Evolutionary conservation across 2,113 vertebrate genomes (phyloP), one percentile per base, ranked within the genome.

Genomic region (Tyto alba): DNA sequence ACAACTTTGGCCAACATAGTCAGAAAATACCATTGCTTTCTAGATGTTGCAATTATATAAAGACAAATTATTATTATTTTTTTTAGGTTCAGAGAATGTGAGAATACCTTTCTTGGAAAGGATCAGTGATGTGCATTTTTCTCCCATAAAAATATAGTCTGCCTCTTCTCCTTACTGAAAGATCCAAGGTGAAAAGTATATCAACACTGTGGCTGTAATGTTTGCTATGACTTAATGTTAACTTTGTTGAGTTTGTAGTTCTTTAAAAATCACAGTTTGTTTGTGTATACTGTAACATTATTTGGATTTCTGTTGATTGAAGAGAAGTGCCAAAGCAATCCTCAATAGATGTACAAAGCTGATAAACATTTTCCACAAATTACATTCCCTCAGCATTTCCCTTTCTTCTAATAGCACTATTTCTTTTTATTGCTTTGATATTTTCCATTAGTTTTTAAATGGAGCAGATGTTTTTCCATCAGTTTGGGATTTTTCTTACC

Each of bases 401-500:
- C 79, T 94, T 68, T 64, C 73, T 91, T 95, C 93, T 96, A 93
- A 97, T 95, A 84, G 82, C 71, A 36, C 10, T 55, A 27, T 94
- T 83, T 80, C 83, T 83, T 96, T 95, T 91, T 88, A 94, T 93
- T 95, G 71, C 38, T 11, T 20, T 57, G 30, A 77, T 66, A 53
- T 91, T 97, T 96, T 94, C 82, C 74, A 48, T 86, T 88, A 47
- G 47, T 52, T 92, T 92, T 91, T 84, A 95, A 96, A 85, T 43
- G 47, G 52, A 73, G 52, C 96, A 97, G 97, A 94, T 98, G 95
- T 87, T 97, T 97, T 62, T 68, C 79, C 22, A 67, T 74, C 62
- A 84, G 76, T 97, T 89, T 78, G 68, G 59, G 55, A 67, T 95
- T 88, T 94, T 96, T 89, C 18, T 76, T 89, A 80, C 50, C 62